Base-by-base conservation (phyloP, 2,888 invertebrate species). In the Tachystola acroxantha region DNA sequence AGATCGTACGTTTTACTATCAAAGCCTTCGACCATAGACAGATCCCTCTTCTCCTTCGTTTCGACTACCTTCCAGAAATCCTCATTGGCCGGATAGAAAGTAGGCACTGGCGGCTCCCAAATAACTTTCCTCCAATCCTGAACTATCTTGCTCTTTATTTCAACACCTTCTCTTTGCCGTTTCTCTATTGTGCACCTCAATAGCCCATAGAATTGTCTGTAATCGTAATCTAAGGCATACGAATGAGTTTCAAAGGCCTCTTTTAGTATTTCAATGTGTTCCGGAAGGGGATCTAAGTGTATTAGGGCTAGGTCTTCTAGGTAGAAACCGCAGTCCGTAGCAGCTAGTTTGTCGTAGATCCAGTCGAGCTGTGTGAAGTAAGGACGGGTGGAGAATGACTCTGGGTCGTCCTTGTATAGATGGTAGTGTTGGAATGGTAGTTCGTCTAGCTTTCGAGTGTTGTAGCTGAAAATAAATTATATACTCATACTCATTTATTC, bases 131-230 rank as follows among this genome's bases (percentile, higher is more conserved):
- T 71, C 88, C 79, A 89, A 43, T 69, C 77, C 46, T 68, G 72
- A 1, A 85, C 85, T 7, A 81, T 68, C 40, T 75, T 68, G 28
- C 72, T 69, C 34, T 72, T 66, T 1, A 80, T 58, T 13, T 77
- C 69, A 2, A 60, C 16, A 1, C 78, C 79, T 26, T 79, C 75
- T 7, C 80, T 50, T 14, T 75, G 62, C 25, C 75, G 52, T 36
- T 74, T 78, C 58, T 85, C 82, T 54, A 86, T 64, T 0, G 74
- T 77, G 30, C 64, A 61, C 43, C 79, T 48, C 1, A 88, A 45
- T 45, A 95, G 90, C 2, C 95, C 91, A 55, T 92, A 94, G 57
- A 96, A 91, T 72, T 96, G 96, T 57, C 92, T 88, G 20, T 94
- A 94, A 67, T 96, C 96, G 53, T 94, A 93, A 57, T 91, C 92